Conservation (phyloP, 2,888 invertebrate species). For the Antitype chi region DNA sequence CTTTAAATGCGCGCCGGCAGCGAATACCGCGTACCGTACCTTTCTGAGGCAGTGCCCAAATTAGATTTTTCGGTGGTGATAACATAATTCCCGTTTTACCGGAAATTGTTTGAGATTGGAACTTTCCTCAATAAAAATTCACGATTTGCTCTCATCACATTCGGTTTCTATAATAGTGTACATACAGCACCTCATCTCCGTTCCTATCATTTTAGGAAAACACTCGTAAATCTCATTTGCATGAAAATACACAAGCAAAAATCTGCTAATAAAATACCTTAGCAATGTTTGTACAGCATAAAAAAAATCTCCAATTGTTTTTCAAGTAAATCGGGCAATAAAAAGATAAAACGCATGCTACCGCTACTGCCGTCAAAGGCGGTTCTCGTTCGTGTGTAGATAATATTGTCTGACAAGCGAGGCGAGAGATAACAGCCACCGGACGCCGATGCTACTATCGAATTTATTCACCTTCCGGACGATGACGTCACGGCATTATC, state of each 20-base stretch:
- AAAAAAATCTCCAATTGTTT: slow-evolving; percentile 51
- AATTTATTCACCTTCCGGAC: slow-evolving; percentile 61
- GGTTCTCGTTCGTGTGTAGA: slow-evolving; percentile 46
- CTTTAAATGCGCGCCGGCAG: slow-evolving; percentile 48
- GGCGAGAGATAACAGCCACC: slow-evolving; percentile 60
- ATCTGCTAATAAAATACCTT: slow-evolving; percentile 28
- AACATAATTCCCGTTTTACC: slow-evolving; percentile 53
- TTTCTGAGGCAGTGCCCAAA: slow-evolving; percentile 46
- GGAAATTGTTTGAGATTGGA: slow-evolving; percentile 57
- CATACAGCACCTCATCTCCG: slow-evolving; percentile 30
- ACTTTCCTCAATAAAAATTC: slow-evolving; percentile 55
- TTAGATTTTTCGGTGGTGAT: slow-evolving; percentile 54
- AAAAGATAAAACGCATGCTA: slow-evolving; percentile 49
- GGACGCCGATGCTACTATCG: slow-evolving; percentile 56
- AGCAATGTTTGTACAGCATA: slow-evolving; percentile 28
- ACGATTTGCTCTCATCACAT: slow-evolving; percentile 29
- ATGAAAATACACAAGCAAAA: slow-evolving; percentile 16
- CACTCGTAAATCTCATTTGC: slow-evolving; percentile 36
- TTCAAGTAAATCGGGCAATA: slow-evolving; percentile 51
- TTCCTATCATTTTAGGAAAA: slow-evolving; percentile 29
- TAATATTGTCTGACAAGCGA: slow-evolving; percentile 65
- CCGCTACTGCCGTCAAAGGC: slow-evolving; percentile 47
- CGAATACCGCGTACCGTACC: slow-evolving; percentile 20
- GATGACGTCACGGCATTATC: slow-evolving; percentile 64
- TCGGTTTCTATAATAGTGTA: slow-evolving; percentile 38